Conservation (phyloP, 1,140 invertebrate species). For the Monomorium pharaonis region DNA sequence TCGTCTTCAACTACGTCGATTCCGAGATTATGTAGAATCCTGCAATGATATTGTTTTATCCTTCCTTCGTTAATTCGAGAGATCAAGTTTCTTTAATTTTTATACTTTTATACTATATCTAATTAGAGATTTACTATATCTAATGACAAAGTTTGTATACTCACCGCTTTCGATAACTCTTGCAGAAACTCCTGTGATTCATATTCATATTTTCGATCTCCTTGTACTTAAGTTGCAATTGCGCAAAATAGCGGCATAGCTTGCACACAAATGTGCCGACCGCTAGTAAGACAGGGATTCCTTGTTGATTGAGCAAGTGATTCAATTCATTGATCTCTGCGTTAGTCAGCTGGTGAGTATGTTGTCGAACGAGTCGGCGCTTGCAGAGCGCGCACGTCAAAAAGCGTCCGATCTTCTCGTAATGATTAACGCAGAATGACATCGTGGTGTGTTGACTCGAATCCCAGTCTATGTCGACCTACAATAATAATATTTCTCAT, state of each 20-base stretch:
- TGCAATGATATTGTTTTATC: conserved; percentile 74
- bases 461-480: conserved; percentile 83
- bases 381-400: conserved; percentile 91
- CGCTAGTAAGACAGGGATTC: conserved; percentile 88
- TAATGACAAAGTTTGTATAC: conserved; percentile 26
- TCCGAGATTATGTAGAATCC: conserved; percentile 90
- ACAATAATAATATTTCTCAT: conserved; percentile 21
- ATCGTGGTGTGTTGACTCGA: conserved; percentile 83
- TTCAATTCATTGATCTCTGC: conserved; percentile 89
- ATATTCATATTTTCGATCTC: conserved; percentile 84
- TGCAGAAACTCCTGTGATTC: conserved; percentile 87
- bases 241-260: conserved; percentile 91
- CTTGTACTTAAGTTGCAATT: conserved; percentile 88
- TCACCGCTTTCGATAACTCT: conserved; percentile 89
- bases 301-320: conserved; percentile 87
- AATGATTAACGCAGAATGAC: conserved; percentile 85
- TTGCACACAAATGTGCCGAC: conserved; percentile 89
- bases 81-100: not conserved
- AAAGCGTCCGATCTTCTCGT: conserved; percentile 88
- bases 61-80: not conserved
- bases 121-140: conserved; percentile 16
- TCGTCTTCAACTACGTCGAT: conserved; percentile 88
- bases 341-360: conserved; percentile 87
- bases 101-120: not conserved
- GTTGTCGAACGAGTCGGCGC: conserved; percentile 89